These are phyloP conservation scores for Cotesia chilonis DNA, from an alignment of 1,140 invertebrate species.

Conservation along the genomic window DNA sequence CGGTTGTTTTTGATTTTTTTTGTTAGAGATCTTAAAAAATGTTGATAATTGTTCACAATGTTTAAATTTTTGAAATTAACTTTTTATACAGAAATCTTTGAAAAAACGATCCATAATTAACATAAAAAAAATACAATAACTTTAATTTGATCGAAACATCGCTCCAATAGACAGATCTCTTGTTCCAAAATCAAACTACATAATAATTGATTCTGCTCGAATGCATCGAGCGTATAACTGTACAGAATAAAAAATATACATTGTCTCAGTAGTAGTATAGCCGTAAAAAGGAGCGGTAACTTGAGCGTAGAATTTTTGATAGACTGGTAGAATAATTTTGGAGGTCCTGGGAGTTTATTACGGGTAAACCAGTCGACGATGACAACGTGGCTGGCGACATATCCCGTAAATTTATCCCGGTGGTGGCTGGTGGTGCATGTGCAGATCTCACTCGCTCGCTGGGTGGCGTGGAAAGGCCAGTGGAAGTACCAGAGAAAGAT, in stretches of 20 bases:
- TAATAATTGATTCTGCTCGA: too few species aligned
- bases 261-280: background rate
- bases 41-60: too few species aligned
- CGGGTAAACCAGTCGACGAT: constrained; percentile 13
- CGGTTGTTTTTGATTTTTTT: background rate
- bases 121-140: too few species aligned
- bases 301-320: background rate
- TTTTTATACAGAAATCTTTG: too few species aligned
- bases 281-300: background rate
- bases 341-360: constrained; percentile 8
- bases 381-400: constrained; percentile 19
- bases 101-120: too few species aligned
- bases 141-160: too few species aligned
- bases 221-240: too few species aligned
- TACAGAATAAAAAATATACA: too few species aligned
- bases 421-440: background rate
- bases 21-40: background rate
- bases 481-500: constrained; percentile 34
- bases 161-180: too few species aligned
- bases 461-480: constrained; percentile 32
- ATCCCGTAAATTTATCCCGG: background rate
- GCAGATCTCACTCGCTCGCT: constrained; percentile 17
- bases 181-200: too few species aligned
- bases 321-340: background rate
- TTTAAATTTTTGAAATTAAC: too few species aligned